These are phyloP conservation scores for Sarcophaga subvicina DNA, from an alignment of 2,888 invertebrate genomes.

Conservation along the genomic window DNA sequence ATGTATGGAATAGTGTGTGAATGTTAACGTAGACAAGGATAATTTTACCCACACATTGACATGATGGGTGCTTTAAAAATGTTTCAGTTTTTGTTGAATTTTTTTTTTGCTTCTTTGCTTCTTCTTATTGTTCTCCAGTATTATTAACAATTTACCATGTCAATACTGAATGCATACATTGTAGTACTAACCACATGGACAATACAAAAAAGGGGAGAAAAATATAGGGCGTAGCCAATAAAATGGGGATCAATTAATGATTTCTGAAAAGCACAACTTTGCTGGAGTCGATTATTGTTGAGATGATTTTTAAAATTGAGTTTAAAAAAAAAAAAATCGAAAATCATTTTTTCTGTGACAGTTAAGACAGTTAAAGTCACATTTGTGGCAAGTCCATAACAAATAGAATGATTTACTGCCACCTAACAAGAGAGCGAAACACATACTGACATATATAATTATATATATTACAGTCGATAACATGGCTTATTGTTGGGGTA, in stretches of 20 bases:
- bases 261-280: neutral
- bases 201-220: neutral
- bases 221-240: neutral
- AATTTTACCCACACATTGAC: conserved; percentile 8
- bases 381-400: too few species aligned
- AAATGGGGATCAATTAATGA: neutral
- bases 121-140: conserved; percentile 11
- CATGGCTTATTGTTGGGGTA: too few species aligned
- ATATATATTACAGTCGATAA: too few species aligned
- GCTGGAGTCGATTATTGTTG: neutral
- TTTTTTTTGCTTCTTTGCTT: neutral
- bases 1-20: neutral
- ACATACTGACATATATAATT: too few species aligned
- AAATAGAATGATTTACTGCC: too few species aligned
- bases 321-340: too few species aligned
- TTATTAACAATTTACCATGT: conserved; percentile 56
- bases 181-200: neutral
- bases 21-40: conserved; percentile 3
- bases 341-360: too few species aligned
- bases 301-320: too few species aligned
- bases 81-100: conserved; percentile 3
- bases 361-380: too few species aligned
- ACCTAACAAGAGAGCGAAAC: too few species aligned
- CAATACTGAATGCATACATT: conserved; percentile 23
- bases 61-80: neutral